These are phyloP conservation scores for Drosophila insularis DNA, from an alignment of 1,140 invertebrate genomes.

Conservation along the genomic window DNA sequence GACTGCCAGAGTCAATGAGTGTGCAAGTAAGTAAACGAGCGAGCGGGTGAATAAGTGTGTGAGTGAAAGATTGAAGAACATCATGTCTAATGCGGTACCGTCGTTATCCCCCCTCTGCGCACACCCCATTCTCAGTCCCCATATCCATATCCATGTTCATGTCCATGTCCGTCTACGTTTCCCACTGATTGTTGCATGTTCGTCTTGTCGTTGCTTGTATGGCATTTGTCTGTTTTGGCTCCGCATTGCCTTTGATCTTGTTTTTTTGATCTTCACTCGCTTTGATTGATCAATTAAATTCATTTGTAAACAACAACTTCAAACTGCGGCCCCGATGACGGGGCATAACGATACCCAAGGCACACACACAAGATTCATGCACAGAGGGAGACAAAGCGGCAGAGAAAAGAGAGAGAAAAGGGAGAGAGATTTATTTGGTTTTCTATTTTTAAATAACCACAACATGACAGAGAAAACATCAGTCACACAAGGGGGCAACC, in stretches of 20 bases:
- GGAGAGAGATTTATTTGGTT: conserved; percentile 34
- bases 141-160: neutral
- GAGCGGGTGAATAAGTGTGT: conserved; percentile 34
- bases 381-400: conserved; percentile 29
- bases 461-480: conserved; percentile 10
- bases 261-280: conserved; percentile 80
- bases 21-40: conserved; percentile 25
- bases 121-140: neutral
- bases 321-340: conserved; percentile 46
- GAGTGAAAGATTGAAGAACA: conserved; percentile 65
- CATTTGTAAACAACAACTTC: conserved; percentile 79
- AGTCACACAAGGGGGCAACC: conserved; percentile 10
- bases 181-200: conserved; percentile 63
- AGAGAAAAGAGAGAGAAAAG: conserved; percentile 14
- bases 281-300: conserved; percentile 81
- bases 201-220: conserved; percentile 63
- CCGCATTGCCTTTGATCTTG: conserved; percentile 72
- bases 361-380: neutral
- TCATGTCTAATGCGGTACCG: conserved; percentile 61
- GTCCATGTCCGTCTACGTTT: neutral
- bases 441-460: conserved; percentile 36
- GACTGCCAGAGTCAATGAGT: conserved; percentile 35
- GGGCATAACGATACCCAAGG: conserved; percentile 29
- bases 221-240: conserved; percentile 76
- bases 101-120: neutral